Evolutionary conservation across 2,888 invertebrate genomes (phyloP), one percentile per base, ranked within the genome.

Genomic region (Drosophila kambysellisi): DNA sequence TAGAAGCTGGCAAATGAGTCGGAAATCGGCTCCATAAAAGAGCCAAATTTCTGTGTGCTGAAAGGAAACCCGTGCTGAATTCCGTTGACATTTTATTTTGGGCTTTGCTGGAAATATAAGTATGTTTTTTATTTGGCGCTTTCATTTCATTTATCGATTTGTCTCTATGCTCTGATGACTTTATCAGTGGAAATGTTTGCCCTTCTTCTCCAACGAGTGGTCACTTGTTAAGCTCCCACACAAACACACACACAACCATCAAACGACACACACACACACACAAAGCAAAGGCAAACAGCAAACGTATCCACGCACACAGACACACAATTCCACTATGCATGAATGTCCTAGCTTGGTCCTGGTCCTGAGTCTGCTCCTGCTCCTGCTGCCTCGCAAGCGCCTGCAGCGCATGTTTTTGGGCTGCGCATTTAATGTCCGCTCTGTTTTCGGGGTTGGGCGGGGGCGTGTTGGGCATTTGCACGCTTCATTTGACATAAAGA

Each of bases 401-500:
- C 82, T 80, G 89, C 85, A 87, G 85, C 72, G 84, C 79, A 78
- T 69, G 75, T 74, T 74, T 74, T 76, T 74, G 67, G 76, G 72
- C 64, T 89, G 89, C 84, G 87, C 85, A 83, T 87, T 88, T 88
- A 85, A 87, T 88, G 89, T 73, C 41, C 67, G 69, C 39, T 70
- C 54, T 57, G 66, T 69, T 60, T 77, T 77, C 76, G 48, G n/a
- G 15, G 32, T 48, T 12, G 17, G 68, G 33, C n/a, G 69, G 76
- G 88, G 84, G 79, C 80, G 83, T 83, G 76, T 82, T 72, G 73
- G 88, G 85, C 87, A 89, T 89, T 87, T 83, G 88, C 88, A 87
- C 83, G 89, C 89, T 89, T 88, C 87, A 87, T 87, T 87, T 88
- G 83, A 78, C 89, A 89, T 81, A 88, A 89, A 89, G 83, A 81